Conservation (phyloP, 1,140 invertebrate species). For the Caenorhabditis brenneri region DNA sequence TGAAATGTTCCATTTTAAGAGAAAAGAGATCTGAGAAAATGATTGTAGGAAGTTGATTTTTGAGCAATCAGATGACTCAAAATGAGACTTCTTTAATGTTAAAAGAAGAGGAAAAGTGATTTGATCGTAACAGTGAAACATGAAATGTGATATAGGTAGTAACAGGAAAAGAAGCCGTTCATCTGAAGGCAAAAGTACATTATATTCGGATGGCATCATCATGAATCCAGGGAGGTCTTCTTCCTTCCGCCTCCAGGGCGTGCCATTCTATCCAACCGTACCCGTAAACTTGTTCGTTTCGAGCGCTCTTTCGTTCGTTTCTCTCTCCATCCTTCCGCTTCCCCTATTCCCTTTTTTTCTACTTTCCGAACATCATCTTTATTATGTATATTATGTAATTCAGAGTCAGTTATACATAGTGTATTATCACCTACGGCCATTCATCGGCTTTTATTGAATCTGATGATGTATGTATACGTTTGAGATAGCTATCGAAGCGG, state of each 20-base stretch:
- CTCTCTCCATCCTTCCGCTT: neutral
- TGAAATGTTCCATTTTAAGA: too few species aligned
- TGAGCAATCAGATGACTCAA: too few species aligned
- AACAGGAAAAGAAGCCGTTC: slow-evolving; percentile 13
- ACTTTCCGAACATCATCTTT: slow-evolving; percentile 10
- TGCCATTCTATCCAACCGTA: slow-evolving; percentile 40
- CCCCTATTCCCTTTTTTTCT: slow-evolving; percentile 11
- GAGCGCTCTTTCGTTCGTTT: neutral
- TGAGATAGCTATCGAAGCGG: slow-evolving; percentile 41
- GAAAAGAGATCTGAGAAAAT: too few species aligned
- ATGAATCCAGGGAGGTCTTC: slow-evolving; percentile 40
- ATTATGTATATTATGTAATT: slow-evolving; percentile 43
- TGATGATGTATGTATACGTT: slow-evolving; percentile 41
- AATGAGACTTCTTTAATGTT: neutral
- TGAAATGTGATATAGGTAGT: slow-evolving; percentile 41
- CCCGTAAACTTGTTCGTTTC: slow-evolving; percentile 43
- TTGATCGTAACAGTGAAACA: slow-evolving; percentile 42
- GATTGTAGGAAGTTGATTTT: too few species aligned
- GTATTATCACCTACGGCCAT: slow-evolving; percentile 43
- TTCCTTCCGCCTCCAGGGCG: slow-evolving; percentile 30
- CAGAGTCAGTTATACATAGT: slow-evolving; percentile 42
- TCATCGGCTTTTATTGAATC: slow-evolving; percentile 42
- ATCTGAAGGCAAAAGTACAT: slow-evolving; percentile 14
- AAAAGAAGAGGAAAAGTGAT: slow-evolving; percentile 11
- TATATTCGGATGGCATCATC: slow-evolving; percentile 42